A percentile compares a stretch with the other conserved stretches of the same genome.
Evolutionary conservation across 2,888 invertebrate genomes (phyloP).

Genomic region (Acleris emargana): DNA sequence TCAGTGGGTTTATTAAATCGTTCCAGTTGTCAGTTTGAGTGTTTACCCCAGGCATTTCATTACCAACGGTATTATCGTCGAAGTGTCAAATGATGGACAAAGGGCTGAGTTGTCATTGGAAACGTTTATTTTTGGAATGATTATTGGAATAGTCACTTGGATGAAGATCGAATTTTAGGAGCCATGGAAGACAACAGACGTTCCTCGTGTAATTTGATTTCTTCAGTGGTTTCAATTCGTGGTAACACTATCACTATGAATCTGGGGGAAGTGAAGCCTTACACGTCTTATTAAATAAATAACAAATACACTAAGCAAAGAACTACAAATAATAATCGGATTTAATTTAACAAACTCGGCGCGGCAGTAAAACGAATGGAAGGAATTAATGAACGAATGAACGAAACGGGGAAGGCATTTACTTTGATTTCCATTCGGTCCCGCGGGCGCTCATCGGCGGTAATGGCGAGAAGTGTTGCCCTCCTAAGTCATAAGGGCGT

Average conservation of each 20-base stretch:
- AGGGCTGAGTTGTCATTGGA: background rate
- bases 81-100: slow-evolving; percentile 7
- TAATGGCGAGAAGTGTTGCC: slow-evolving; percentile 25
- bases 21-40: background rate
- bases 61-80: background rate
- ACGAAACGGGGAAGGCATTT: slow-evolving; percentile 26
- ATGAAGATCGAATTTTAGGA: no score
- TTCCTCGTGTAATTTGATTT: no score
- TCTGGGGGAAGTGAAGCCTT: no score
- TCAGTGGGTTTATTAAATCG: slow-evolving; percentile 8
- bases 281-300: no score
- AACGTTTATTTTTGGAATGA: background rate
- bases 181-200: no score
- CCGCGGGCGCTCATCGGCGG: slow-evolving; percentile 33
- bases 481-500: no score
- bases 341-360: slow-evolving; percentile 21
- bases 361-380: slow-evolving; percentile 23
- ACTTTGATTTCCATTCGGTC: slow-evolving; percentile 35
- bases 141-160: no score
- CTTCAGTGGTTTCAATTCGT: no score
- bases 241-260: no score
- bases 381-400: slow-evolving; percentile 22
- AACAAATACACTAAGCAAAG: background rate
- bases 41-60: background rate
- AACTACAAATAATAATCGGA: background rate